Evolutionary conservation across 2,888 invertebrate genomes (phyloP).

Genomic region (Sussaba pulchella): DNA sequence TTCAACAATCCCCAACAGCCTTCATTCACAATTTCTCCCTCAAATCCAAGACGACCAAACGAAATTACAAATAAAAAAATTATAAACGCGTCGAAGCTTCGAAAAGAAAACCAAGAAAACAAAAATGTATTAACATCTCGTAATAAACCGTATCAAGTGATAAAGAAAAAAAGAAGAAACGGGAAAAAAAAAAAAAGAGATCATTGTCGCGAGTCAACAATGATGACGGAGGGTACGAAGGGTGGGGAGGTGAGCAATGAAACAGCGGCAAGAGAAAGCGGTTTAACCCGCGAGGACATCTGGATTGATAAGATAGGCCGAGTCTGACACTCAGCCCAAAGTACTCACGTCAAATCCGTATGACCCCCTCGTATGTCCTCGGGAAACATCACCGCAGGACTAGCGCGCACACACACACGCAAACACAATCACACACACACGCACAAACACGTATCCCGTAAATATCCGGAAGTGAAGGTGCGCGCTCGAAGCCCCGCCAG

Average conservation of each 20-base stretch:
- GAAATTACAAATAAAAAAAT: too few relatives aligned
- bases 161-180: background rate
- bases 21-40: too few relatives aligned
- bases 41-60: too few relatives aligned
- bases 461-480: conserved; percentile 13
- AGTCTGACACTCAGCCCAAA: conserved; percentile 3
- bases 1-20: too few relatives aligned
- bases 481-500: background rate
- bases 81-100: too few relatives aligned
- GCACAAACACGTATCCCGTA: background rate
- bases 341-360: conserved; percentile 59
- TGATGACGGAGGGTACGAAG: background rate
- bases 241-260: background rate
- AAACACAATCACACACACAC: background rate
- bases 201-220: conserved; percentile 10
- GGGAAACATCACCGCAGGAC: conserved; percentile 35
- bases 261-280: conserved; percentile 45
- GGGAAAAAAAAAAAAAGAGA: conserved; percentile 19
- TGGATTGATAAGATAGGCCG: conserved; percentile 29
- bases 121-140: too few relatives aligned
- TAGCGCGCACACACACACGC: conserved; percentile 8
- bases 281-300: conserved; percentile 39
- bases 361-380: conserved; percentile 43
- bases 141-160: background rate
- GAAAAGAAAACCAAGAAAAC: too few relatives aligned